A percentile compares a stretch with the other conserved stretches of the same genome.
phyloP scores from a whole-genome alignment of 2,113 vertebrate genomes.

The Ramphastos sulfuratus region DNA sequence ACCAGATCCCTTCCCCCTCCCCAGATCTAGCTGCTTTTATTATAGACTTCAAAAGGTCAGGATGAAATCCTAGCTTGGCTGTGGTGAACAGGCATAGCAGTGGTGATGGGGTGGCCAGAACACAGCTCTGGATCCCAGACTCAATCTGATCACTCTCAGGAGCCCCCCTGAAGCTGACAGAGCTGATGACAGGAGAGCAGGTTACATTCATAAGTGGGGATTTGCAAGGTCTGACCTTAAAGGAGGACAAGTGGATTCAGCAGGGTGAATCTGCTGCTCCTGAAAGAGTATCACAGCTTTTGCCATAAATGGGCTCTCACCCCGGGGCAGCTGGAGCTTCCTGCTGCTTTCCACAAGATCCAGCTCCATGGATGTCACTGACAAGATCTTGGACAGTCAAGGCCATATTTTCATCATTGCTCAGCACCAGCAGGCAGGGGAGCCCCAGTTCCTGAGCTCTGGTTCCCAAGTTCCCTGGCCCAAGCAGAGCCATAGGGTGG shows the following conservation, averaged over 20 bases:
- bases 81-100: not conserved
- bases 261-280: not conserved
- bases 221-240: not conserved
- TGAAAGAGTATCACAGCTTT: not conserved
- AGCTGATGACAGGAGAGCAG: not conserved
- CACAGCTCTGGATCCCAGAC: not conserved
- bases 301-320: conserved; percentile 15
- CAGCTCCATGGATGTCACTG: not conserved
- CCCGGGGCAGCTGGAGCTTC: conserved; percentile 4
- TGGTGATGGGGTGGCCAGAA: not conserved
- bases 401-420: not conserved
- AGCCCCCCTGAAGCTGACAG: not conserved
- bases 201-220: not conserved
- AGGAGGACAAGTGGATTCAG: not conserved
- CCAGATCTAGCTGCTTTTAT: not conserved
- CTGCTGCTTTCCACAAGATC: not conserved
- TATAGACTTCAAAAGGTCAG: conserved; percentile 30
- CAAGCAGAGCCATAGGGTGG: not conserved
- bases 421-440: not conserved
- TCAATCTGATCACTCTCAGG: fast-evolving
- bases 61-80: conserved; percentile 35
- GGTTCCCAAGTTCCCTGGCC: too few species aligned
- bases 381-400: not conserved
- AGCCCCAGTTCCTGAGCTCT: not conserved
- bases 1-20: not conserved